Evolutionary conservation across 2,888 invertebrate genomes (phyloP), one percentile per base, ranked within the genome.

Genomic region (Trachelus iudaicus): DNA sequence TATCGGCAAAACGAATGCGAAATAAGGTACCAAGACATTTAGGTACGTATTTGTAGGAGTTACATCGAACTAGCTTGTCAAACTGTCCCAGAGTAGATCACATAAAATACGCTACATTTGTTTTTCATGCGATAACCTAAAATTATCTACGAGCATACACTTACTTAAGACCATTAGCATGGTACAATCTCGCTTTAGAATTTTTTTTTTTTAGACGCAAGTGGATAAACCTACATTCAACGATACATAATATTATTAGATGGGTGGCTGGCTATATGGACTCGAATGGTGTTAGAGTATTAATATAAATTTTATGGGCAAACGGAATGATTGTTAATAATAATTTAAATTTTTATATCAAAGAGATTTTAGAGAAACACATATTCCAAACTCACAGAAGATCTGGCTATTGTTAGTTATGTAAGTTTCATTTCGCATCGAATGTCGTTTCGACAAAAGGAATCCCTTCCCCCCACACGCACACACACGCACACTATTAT

Each of bases 301-400:
- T 78, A 80, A 80, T 78, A 81, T 79, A 83, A 80, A 75, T 83
- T 80, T 82, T 83, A 83, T 81, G 82, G 82, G 83, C 81, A 79
- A 83, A 84, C 84, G 86, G 86, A 86, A 86, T 86, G 86, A 86
- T 86, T 82, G 82, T 86, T 85, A 85, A 79, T 83, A 31, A 71
- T 71, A 83, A 82, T 80, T 77, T 79, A 77, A 77, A 76, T 77
- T 79, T 73, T 78, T 75, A 77, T 83, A 84, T 78, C 79, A 85
- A 81, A 81, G 81, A 83, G 82, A 83, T 79, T 81, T 83, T 80
- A 76, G 34, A 77, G 30, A 81, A 81, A 81, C 77, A 80, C 78
- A 79, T 78, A 80, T 35, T 76, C 74, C 69, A 75, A 81, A 78
- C 73, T 69, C 34, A 76, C 78, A 78, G 78, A 77, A 73, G 76